Base-by-base conservation (phyloP, 2,888 invertebrate genomes). In the Eucera pruinosa region DNA sequence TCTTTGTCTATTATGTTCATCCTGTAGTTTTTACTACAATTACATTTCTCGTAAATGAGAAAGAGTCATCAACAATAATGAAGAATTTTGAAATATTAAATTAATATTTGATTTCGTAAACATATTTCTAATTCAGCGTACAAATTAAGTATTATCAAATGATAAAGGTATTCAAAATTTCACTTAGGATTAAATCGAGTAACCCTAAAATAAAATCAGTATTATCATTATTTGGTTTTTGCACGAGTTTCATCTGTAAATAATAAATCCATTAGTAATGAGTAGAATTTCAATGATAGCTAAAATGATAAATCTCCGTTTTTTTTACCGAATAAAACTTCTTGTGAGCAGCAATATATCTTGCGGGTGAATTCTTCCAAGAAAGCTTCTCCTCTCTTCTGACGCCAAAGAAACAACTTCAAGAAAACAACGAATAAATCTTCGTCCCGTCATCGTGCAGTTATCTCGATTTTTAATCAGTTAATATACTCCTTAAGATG, bases 401-500 rank as follows among this genome's bases (percentile, higher is more conserved):
- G 20, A 9, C 66, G 58, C 4, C 7, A 11, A 43, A 27, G 48
- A 23, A 43, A 33, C 27, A 67, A 41, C 54, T 50, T 9, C 18
- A 11, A n/a, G 45, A 43, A 58, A 48, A 50, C 27, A 33, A 55
- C 18, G 64, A 45, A 67, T 71, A 65, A 71, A 72, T 71, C 43
- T 43, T 36, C 41, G 50, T 52, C 36, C 48, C 36, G 52, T 52
- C 54, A 47, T 72, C 71, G 45, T 20, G 27, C 27, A 47, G 25
- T 25, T 71, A 78, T 78, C 77, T 66, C 11, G 61, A 57, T 61
- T 57, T 57, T 77, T 64, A 70, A 77, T 78, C 78, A 36, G 41
- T 41, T 72, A 58, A 66, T 71, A 67, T 48, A 48, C 62, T 62
- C 47, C 48, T 50, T 60, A 55, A 57, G 65, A 70, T 75, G 65